Conservation (phyloP, 2,113 vertebrate species). For the Syrmaticus mikado region DNA sequence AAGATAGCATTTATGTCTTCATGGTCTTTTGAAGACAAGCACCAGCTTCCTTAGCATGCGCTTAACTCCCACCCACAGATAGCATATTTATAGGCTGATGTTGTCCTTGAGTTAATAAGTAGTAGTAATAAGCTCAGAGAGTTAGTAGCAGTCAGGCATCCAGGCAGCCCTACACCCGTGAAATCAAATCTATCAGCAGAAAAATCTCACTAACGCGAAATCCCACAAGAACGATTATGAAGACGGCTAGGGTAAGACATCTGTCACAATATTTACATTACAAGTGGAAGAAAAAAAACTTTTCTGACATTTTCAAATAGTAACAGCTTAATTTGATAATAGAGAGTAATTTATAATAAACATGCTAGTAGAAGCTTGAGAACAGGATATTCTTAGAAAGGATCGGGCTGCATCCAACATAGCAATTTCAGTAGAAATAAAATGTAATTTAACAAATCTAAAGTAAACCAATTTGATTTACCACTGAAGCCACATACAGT, state of each 20-base stretch:
- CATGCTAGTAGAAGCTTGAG: not conserved
- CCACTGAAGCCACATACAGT: not conserved
- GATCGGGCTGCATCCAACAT: not conserved
- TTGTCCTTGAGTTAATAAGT: not conserved
- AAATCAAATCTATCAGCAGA: not conserved
- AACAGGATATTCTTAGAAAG: not conserved
- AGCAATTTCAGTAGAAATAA: not conserved
- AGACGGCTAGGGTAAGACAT: not conserved
- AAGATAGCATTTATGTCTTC: not conserved
- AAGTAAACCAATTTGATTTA: not conserved
- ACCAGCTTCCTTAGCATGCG: not conserved
- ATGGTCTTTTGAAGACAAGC: not conserved
- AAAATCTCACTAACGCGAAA: conserved; percentile 23
- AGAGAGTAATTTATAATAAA: conserved; percentile 6
- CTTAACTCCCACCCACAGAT: not conserved
- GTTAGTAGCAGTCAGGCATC: not conserved
- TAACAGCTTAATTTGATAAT: conserved; percentile 42
- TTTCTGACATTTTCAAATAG: not conserved
- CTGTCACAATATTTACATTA: conserved; percentile 56
- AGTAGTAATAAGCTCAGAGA: not conserved
- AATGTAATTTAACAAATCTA: not conserved
- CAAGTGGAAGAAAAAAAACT: not conserved
- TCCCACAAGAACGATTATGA: not conserved
- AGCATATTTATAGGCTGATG: not conserved
- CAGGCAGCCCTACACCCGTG: not conserved